A percentile compares a stretch with the other conserved stretches of the same genome.
phyloP scores from a whole-genome alignment of 2,888 invertebrate genomes.

The Callinectes sapidus region DNA sequence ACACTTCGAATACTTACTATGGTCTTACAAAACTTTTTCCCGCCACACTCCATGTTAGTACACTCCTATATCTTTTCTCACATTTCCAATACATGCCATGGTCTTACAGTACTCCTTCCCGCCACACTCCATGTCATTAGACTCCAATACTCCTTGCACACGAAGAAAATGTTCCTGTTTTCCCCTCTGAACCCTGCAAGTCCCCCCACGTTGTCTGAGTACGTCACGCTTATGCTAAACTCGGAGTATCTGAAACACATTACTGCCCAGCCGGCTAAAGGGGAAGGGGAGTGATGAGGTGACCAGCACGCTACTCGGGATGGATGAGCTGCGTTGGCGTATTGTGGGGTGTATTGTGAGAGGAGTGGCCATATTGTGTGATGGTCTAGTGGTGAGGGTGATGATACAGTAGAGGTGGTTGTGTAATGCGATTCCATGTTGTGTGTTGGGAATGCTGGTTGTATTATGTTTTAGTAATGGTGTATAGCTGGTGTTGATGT shows the following conservation, averaged over 20 bases:
- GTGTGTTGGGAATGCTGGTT: background rate
- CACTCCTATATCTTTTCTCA: too few species aligned
- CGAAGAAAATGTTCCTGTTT: background rate
- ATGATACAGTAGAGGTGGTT: background rate
- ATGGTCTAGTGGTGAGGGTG: background rate
- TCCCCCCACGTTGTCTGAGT: background rate
- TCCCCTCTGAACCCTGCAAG: background rate
- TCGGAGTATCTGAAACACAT: slow-evolving; percentile 25
- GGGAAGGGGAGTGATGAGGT: background rate
- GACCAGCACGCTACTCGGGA: background rate
- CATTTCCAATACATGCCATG: background rate
- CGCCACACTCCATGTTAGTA: too few species aligned
- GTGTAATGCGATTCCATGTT: background rate
- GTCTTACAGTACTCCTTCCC: background rate
- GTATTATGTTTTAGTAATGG: background rate
- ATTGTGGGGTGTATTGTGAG: background rate
- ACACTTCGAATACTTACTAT: too few species aligned
- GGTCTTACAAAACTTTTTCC: too few species aligned
- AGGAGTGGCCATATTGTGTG: background rate
- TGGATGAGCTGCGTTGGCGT: slow-evolving; percentile 2
- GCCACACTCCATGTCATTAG: background rate
- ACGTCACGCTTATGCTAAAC: slow-evolving; percentile 32
- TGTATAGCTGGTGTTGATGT: background rate
- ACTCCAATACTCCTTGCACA: background rate
- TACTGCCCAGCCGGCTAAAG: background rate